These are phyloP conservation scores for Tachysurus vachellii DNA, from an alignment of 2,113 vertebrate species.

Conservation along the genomic window DNA sequence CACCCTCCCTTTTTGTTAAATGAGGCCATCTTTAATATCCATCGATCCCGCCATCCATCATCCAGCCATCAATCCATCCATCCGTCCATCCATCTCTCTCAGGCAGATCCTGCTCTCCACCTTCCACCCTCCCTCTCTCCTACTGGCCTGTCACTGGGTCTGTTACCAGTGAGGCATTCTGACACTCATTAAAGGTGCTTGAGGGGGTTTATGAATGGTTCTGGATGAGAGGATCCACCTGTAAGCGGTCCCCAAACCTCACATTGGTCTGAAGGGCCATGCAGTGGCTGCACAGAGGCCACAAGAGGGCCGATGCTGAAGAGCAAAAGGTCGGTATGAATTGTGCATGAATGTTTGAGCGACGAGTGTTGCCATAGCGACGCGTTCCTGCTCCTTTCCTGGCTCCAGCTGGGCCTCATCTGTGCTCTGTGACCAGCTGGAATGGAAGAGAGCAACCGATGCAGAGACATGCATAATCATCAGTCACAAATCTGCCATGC, in stretches of 20 bases:
- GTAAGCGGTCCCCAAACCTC: slow-evolving; percentile 28
- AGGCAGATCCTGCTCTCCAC: slow-evolving; percentile 30
- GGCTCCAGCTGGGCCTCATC: slow-evolving; percentile 60
- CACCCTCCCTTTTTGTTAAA: slow-evolving; percentile 1
- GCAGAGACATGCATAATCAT: slow-evolving; percentile 53
- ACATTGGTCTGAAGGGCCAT: background rate
- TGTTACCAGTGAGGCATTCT: slow-evolving; percentile 22
- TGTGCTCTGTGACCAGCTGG: slow-evolving; percentile 47
- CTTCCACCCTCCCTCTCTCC: slow-evolving; percentile 7
- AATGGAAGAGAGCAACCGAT: slow-evolving; percentile 38
- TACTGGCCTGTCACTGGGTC: background rate
- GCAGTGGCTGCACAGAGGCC: background rate
- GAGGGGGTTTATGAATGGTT: slow-evolving; percentile 41
- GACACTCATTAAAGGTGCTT: slow-evolving; percentile 36
- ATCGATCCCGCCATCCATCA: slow-evolving; percentile 20
- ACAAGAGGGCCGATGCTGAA: slow-evolving; percentile 39
- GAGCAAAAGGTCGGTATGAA: slow-evolving; percentile 77
- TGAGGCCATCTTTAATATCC: slow-evolving; percentile 45
- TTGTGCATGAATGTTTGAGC: slow-evolving; percentile 75
- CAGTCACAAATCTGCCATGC: slow-evolving; percentile 31
- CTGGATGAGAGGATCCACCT: slow-evolving; percentile 38
- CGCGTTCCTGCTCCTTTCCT: slow-evolving; percentile 53
- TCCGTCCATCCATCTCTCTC: slow-evolving; percentile 30
- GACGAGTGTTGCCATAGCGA: slow-evolving; percentile 72
- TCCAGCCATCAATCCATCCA: slow-evolving; percentile 22